Evolutionary conservation across 2,113 vertebrate genomes (phyloP).

Genomic region (Chloropsis hardwickii): DNA sequence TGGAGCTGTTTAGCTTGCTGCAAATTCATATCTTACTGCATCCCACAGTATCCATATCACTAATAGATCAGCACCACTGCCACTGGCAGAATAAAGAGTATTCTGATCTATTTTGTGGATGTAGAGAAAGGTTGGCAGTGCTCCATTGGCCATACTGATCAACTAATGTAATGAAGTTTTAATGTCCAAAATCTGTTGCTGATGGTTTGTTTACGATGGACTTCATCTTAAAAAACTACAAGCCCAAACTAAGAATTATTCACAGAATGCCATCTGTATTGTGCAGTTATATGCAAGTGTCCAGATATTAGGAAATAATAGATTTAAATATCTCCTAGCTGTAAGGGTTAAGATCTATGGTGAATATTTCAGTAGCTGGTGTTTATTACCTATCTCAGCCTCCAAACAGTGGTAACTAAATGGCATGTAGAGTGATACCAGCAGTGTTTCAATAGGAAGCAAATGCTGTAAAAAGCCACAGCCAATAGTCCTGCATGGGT

Average conservation of each 20-base stretch:
- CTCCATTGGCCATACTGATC: not conserved
- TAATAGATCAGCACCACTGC: not conserved
- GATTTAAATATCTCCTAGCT: not conserved
- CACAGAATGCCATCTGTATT: not conserved
- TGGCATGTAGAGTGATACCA: not conserved
- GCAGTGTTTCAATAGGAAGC: not conserved
- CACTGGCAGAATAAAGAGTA: not conserved
- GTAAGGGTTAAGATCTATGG: not conserved
- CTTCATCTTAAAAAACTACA: not conserved
- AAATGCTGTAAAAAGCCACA: not conserved
- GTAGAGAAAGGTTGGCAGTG: not conserved
- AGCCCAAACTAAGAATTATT: not conserved
- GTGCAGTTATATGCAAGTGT: not conserved
- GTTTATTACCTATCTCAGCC: not conserved
- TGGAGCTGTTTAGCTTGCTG: not conserved
- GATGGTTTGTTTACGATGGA: not conserved
- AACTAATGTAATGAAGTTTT: not conserved
- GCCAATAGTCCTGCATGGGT: not conserved
- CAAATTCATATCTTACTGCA: not conserved
- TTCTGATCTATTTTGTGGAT: slow-evolving; percentile 8
- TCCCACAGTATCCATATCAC: not conserved
- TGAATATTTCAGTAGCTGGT: not conserved
- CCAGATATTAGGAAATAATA: not conserved
- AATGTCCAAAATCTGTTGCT: not conserved
- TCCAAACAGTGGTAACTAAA: not conserved